Conservation (phyloP, 1,140 invertebrate species). For the Scaptomyza hsui region DNA sequence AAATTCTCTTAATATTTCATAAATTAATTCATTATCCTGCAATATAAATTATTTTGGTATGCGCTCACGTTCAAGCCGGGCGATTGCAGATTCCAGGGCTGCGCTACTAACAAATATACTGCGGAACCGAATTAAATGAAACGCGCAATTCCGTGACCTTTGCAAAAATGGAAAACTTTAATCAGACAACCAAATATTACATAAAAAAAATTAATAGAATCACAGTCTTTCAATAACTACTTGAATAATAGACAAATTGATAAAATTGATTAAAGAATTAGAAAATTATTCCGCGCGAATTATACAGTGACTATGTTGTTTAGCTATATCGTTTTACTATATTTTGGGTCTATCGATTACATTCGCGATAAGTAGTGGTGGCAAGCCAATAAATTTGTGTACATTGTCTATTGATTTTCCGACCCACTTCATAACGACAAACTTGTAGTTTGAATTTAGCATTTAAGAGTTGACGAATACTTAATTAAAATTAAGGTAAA, state of each 20-base stretch:
- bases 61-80: slow-evolving; percentile 39
- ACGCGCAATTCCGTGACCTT: background rate
- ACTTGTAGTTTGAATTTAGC: slow-evolving; percentile 69
- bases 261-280: background rate
- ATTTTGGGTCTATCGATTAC: slow-evolving; percentile 12
- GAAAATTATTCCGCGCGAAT: background rate
- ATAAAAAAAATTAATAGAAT: too few relatives aligned
- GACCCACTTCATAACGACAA: slow-evolving; percentile 66
- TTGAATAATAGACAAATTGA: too few relatives aligned
- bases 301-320: background rate
- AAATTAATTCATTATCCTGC: background rate
- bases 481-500: slow-evolving; percentile 41
- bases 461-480: slow-evolving; percentile 54
- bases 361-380: slow-evolving; percentile 25
- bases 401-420: slow-evolving; percentile 45
- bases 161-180: too few relatives aligned
- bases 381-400: slow-evolving; percentile 9
- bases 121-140: background rate
- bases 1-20: background rate
- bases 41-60: background rate
- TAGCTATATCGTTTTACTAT: background rate
- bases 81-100: slow-evolving; percentile 16
- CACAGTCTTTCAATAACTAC: too few relatives aligned
- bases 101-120: background rate
- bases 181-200: too few relatives aligned